Conservation (phyloP, 2,113 vertebrate species). For the Heterochromis multidens region DNA sequence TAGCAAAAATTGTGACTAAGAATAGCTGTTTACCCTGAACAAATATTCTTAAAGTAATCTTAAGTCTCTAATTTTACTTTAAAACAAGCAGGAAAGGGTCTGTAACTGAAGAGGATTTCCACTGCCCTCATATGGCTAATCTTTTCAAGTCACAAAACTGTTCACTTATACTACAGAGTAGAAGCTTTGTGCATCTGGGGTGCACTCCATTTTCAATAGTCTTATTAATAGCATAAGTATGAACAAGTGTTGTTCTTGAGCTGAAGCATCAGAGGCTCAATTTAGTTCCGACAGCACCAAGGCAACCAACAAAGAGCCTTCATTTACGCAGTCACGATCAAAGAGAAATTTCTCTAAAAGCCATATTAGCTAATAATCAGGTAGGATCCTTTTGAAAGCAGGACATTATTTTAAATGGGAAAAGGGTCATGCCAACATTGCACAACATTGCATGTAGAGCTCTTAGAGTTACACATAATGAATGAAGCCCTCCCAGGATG, state of each 20-base stretch:
- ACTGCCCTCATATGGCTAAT: background rate
- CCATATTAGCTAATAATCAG: background rate
- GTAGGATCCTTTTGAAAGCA: background rate
- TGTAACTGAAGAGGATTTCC: background rate
- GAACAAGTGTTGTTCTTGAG: background rate
- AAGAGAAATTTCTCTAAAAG: background rate
- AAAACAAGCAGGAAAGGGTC: background rate
- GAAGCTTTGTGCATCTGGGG: background rate
- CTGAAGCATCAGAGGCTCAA: background rate
- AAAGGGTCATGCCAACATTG: background rate
- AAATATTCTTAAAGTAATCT: fast-evolving
- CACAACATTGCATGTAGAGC: background rate
- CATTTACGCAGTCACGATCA: background rate
- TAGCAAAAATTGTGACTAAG: background rate
- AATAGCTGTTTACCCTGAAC: background rate
- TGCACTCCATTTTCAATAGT: background rate
- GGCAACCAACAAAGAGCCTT: background rate
- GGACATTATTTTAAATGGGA: background rate
- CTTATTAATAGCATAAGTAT: background rate
- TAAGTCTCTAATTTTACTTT: background rate
- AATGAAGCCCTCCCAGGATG: background rate
- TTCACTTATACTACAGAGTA: background rate
- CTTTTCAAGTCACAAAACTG: background rate
- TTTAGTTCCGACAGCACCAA: background rate
- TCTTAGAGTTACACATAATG: fast-evolving